Evolutionary conservation across 2,113 vertebrate genomes (phyloP).

Genomic region (Vidua macroura): DNA sequence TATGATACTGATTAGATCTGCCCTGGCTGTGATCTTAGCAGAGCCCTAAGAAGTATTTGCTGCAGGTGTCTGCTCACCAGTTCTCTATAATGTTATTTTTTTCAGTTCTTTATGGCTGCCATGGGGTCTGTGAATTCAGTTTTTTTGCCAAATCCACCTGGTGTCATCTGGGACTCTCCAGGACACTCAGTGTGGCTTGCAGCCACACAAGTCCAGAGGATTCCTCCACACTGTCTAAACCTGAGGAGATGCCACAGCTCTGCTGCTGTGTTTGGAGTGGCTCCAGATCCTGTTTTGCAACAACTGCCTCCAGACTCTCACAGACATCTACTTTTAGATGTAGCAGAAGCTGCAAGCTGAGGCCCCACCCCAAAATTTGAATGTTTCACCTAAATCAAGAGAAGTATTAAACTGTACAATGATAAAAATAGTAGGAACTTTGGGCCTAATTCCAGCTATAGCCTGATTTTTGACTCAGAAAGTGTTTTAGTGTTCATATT

Average conservation of each 20-base stretch:
- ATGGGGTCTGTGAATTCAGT: accelerated
- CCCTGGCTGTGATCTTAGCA: neutral
- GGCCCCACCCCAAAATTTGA: neutral
- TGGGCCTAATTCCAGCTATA: neutral
- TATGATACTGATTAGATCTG: neutral
- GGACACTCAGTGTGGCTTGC: neutral
- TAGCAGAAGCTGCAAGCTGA: neutral
- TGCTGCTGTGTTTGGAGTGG: neutral
- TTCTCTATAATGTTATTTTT: neutral
- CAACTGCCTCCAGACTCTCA: neutral
- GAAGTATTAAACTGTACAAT: neutral
- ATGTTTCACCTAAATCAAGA: neutral
- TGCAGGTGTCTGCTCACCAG: neutral
- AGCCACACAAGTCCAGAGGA: accelerated
- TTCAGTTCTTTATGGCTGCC: neutral
- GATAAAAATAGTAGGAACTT: neutral
- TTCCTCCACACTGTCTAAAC: neutral
- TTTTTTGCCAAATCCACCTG: too few species aligned
- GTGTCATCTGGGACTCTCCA: neutral
- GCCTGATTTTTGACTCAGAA: neutral
- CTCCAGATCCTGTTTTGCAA: neutral
- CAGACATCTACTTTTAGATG: neutral
- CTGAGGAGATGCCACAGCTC: neutral
- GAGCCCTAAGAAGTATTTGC: neutral
- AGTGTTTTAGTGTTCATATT: neutral